Evolutionary conservation across 2,113 vertebrate genomes (phyloP).

Genomic region (Trogon surrucura): DNA sequence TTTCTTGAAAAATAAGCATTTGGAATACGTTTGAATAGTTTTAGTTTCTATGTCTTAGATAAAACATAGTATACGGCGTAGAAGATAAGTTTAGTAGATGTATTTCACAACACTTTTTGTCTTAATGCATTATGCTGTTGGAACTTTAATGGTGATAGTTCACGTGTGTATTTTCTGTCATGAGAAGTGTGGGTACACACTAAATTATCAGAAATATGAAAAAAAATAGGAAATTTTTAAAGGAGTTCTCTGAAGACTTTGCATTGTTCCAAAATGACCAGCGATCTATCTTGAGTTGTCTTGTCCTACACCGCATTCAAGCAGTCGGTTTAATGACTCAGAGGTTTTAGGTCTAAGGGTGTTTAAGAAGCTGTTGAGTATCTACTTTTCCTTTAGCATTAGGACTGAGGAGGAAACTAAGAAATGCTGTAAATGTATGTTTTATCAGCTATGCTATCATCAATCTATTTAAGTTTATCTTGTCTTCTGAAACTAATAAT

Average conservation of each 20-base stretch:
- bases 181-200: not conserved
- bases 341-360: not conserved
- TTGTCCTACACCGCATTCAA: rapidly evolving
- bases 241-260: not conserved
- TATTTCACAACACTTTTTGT: not conserved
- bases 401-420: not conserved
- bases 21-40: not conserved
- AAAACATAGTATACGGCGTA: not conserved
- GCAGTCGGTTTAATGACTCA: not conserved
- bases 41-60: not conserved
- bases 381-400: not conserved
- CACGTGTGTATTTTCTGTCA: not conserved
- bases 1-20: not conserved
- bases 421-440: not conserved
- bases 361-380: not conserved
- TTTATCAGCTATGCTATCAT: not conserved
- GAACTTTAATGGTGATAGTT: not conserved
- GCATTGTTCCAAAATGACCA: not conserved
- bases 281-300: not conserved
- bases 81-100: not conserved
- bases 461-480: not conserved
- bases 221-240: not conserved
- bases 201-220: not conserved
- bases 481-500: not conserved
- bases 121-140: not conserved